phyloP scores from a whole-genome alignment of 2,888 invertebrate genomes.

The Antheraea yamamai region DNA sequence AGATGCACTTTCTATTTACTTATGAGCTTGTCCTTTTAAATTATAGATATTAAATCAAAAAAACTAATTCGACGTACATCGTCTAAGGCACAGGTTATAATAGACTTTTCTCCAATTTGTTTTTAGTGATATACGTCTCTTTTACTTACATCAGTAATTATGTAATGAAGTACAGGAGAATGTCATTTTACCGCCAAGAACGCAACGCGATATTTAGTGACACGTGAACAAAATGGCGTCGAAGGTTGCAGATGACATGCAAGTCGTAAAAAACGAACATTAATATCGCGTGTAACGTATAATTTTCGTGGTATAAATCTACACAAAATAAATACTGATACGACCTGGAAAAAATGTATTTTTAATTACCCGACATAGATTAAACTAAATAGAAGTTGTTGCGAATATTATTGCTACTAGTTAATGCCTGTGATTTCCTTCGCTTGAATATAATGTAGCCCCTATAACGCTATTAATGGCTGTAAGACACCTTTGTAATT shows the following conservation, averaged over 20 bases:
- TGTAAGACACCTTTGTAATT: no score
- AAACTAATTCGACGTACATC: no score
- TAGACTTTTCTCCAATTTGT: no score
- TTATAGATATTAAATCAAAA: no score
- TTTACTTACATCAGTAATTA: no score
- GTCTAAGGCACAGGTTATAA: no score
- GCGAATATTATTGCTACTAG: background rate
- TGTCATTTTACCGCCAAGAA: constrained; percentile 24
- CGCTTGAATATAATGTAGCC: no score
- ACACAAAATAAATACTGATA: constrained; percentile 23
- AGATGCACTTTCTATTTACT: no score
- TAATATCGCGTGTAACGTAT: constrained; percentile 22
- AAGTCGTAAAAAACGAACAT: constrained; percentile 37
- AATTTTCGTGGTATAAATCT: constrained; percentile 25
- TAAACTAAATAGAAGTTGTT: background rate
- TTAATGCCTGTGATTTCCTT: background rate
- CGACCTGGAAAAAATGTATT: constrained; percentile 11
- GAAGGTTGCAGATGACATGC: constrained; percentile 46
- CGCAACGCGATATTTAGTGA: constrained; percentile 24
- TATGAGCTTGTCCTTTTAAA: no score
- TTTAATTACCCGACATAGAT: constrained; percentile 1
- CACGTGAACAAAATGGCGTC: constrained; percentile 31
- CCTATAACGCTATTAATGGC: no score
- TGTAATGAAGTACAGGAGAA: constrained; percentile 22
- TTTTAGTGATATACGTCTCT: no score